These are phyloP conservation scores for Emydoidea blandingii DNA, from an alignment of 2,797 vertebrate genomes.

Conservation along the genomic window DNA sequence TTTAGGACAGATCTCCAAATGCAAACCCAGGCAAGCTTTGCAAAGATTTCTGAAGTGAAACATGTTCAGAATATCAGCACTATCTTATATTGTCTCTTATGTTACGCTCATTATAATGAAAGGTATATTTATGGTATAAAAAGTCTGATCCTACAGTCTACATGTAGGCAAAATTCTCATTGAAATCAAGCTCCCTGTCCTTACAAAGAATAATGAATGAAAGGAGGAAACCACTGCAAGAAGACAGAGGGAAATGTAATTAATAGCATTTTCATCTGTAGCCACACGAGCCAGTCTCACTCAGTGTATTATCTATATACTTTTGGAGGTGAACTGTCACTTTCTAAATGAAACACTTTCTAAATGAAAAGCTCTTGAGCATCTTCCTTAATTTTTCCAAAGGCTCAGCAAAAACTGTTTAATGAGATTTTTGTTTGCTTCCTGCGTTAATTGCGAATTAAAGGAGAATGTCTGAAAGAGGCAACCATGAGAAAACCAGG, in stretches of 20 bases:
- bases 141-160: background rate
- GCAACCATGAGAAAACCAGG: background rate
- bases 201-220: background rate
- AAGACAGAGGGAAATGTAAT: background rate
- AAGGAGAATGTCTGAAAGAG: background rate
- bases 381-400: background rate
- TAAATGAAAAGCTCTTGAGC: background rate
- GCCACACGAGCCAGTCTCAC: background rate
- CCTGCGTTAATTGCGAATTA: background rate
- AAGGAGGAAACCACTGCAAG: background rate
- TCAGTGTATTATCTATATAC: background rate
- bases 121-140: background rate
- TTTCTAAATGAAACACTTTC: background rate
- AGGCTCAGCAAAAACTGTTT: background rate
- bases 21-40: background rate
- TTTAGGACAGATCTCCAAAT: rapidly evolving
- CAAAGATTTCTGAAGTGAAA: background rate
- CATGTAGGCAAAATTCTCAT: background rate
- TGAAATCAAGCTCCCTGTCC: background rate
- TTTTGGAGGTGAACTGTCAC: background rate
- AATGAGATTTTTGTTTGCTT: background rate
- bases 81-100: background rate
- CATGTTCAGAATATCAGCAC: background rate
- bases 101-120: background rate
- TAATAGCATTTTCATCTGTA: rapidly evolving